Evolutionary conservation across 2,797 vertebrate genomes (phyloP).

Genomic region (Notolabrus celidotus): DNA sequence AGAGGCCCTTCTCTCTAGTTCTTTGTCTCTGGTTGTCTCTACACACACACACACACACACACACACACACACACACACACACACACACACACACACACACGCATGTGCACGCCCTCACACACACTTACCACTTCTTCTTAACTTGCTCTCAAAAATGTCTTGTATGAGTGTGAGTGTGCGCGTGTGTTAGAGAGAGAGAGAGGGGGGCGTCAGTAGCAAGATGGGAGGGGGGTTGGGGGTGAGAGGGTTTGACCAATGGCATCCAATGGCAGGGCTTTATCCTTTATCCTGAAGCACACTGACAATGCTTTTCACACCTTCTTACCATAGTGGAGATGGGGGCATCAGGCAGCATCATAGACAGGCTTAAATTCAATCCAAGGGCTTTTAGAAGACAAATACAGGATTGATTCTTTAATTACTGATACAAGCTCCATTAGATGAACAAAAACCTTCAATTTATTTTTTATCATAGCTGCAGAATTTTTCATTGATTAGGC

Average conservation of each 20-base stretch:
- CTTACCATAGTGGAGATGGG: slow-evolving; percentile 79
- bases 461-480: slow-evolving; percentile 78
- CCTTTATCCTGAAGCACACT: slow-evolving; percentile 81
- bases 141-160: slow-evolving; percentile 53
- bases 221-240: slow-evolving; percentile 9
- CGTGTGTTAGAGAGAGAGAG: background rate
- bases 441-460: slow-evolving; percentile 53
- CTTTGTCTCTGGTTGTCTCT: slow-evolving; percentile 74
- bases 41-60: slow-evolving; percentile 26
- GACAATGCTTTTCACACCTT: slow-evolving; percentile 85
- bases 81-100: slow-evolving; percentile 17
- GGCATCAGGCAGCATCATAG: slow-evolving; percentile 76
- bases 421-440: slow-evolving; percentile 75
- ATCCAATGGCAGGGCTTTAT: slow-evolving; percentile 76
- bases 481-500: slow-evolving; percentile 80
- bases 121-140: slow-evolving; percentile 36
- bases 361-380: slow-evolving; percentile 79
- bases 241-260: slow-evolving; percentile 72
- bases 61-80: slow-evolving; percentile 1
- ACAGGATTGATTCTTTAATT: slow-evolving; percentile 79
- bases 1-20: slow-evolving; percentile 63
- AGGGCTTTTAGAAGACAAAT: slow-evolving; percentile 77
- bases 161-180: slow-evolving; percentile 8
- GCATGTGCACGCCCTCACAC: slow-evolving; percentile 4
- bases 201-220: too few relatives aligned